A percentile compares a stretch with the other conserved stretches of the same genome.
Evolutionary conservation across 1,140 invertebrate genomes (phyloP).

Genomic region (Harpegnathos saltator): DNA sequence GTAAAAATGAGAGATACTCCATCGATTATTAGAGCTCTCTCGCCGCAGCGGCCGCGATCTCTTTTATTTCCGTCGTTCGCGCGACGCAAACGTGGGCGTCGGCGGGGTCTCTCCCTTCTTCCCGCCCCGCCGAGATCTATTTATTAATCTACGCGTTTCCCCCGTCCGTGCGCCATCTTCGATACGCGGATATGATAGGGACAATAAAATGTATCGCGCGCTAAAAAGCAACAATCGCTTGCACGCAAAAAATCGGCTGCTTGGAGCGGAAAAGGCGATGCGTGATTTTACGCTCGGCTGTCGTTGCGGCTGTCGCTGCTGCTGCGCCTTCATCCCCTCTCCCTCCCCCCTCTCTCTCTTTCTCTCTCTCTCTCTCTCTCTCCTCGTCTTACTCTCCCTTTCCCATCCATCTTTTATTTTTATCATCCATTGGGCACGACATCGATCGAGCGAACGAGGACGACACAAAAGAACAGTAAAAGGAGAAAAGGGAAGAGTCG

Average conservation of each 20-base stretch:
- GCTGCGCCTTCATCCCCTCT: too few relatives aligned
- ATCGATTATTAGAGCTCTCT: neutral
- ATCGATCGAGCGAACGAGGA: slow-evolving; percentile 45
- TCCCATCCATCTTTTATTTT: neutral
- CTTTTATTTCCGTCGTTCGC: slow-evolving; percentile 30
- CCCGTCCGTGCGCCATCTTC: neutral
- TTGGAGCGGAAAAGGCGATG: slow-evolving; percentile 23
- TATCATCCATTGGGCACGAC: slow-evolving; percentile 32
- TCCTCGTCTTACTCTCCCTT: neutral
- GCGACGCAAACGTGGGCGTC: slow-evolving; percentile 21
- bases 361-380: neutral
- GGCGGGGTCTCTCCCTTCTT: neutral
- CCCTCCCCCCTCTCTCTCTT: too few relatives aligned
- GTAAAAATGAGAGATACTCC: slow-evolving; percentile 26
- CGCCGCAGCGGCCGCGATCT: neutral
- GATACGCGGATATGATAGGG: slow-evolving; percentile 8
- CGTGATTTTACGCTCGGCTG: neutral
- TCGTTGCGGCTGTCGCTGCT: too few relatives aligned
- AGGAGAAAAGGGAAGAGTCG: slow-evolving; percentile 26
- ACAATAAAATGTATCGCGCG: slow-evolving; percentile 38
- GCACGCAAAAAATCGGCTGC: slow-evolving; percentile 29
- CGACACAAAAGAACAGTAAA: slow-evolving; percentile 38
- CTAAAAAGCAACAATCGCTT: slow-evolving; percentile 45
- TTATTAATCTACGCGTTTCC: slow-evolving; percentile 29
- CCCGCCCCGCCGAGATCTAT: slow-evolving; percentile 1